Evolutionary conservation across 2,797 vertebrate genomes (phyloP).

Genomic region (Peromyscus melanophrys): DNA sequence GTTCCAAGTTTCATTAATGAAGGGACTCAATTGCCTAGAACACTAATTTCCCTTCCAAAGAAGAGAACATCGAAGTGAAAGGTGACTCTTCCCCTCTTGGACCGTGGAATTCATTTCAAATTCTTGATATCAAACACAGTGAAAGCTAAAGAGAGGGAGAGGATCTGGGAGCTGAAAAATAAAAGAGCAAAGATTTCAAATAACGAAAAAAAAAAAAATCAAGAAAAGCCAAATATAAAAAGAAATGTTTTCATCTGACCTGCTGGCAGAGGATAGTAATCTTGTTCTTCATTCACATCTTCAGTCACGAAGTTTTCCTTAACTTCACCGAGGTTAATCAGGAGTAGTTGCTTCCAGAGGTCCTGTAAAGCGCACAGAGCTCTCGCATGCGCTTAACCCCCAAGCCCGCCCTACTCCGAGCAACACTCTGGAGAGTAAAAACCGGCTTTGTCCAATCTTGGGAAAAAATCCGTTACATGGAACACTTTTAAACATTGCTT

Average conservation of each 20-base stretch:
- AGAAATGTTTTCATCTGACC: conserved; percentile 99
- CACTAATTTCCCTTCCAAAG: conserved; percentile 88
- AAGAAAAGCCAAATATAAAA: conserved; percentile 95
- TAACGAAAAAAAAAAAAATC: conserved; percentile 90
- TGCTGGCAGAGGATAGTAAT: conserved; percentile 97
- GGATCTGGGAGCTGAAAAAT: conserved; percentile 94
- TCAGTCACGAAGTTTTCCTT: conserved; percentile 93
- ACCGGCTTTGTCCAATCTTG: conserved; percentile 91
- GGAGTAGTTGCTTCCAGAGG: conserved; percentile 92
- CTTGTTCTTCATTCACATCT: conserved; percentile 96
- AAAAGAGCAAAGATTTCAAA: conserved; percentile 94
- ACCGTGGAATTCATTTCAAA: conserved; percentile 90
- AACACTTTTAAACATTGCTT: conserved; percentile 88
- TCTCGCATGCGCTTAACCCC: conserved; percentile 97
- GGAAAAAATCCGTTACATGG: conserved; percentile 90
- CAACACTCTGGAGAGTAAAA: conserved; percentile 89
- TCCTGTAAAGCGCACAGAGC: conserved; percentile 99
- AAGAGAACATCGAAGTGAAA: conserved; percentile 89
- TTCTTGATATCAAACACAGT: conserved; percentile 91
- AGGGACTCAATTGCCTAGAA: conserved; percentile 86
- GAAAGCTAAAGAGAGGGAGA: conserved; percentile 92
- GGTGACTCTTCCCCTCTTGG: conserved; percentile 90
- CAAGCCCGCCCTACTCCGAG: conserved; percentile 92
- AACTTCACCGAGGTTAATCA: conserved; percentile 91
- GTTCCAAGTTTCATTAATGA: conserved; percentile 83